Evolutionary conservation across 2,888 invertebrate genomes (phyloP).

Genomic region (Halictus ligatus): DNA sequence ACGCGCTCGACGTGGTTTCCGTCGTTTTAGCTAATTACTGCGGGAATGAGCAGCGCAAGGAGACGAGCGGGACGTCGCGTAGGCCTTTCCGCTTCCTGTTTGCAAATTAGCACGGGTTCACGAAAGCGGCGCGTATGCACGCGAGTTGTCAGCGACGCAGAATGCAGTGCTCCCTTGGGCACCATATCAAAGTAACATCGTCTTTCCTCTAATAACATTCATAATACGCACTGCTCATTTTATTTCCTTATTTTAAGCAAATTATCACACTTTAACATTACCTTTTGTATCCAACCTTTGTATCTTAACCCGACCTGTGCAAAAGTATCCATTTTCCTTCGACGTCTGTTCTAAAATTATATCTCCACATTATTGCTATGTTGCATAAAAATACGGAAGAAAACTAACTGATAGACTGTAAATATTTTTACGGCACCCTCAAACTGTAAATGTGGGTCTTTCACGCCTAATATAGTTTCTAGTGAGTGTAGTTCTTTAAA

Average conservation of each 20-base stretch:
- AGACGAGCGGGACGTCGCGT: conserved; percentile 1
- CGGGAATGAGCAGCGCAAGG: background rate
- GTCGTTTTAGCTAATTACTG: conserved; percentile 1
- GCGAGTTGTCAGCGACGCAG: conserved; percentile 74
- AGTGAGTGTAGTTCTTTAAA: too few species aligned
- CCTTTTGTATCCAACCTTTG: too few species aligned
- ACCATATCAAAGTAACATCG: background rate
- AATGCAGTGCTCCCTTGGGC: background rate
- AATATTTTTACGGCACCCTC: too few species aligned
- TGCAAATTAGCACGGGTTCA: conserved; percentile 56
- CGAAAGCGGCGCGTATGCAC: conserved; percentile 59
- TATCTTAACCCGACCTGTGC: too few species aligned
- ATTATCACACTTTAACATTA: background rate
- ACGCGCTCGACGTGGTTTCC: background rate
- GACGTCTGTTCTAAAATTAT: too few species aligned
- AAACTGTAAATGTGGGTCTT: too few species aligned
- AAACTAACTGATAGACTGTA: too few species aligned
- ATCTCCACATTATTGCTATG: too few species aligned
- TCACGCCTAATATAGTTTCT: too few species aligned
- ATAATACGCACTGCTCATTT: background rate
- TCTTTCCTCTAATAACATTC: background rate
- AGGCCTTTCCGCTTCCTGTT: conserved; percentile 59
- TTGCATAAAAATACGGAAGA: too few species aligned
- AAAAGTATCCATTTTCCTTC: too few species aligned
- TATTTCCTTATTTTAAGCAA: background rate